A percentile compares a stretch with the other conserved stretches of the same genome.
These are phyloP conservation scores for Vanessa atalanta DNA, from an alignment of 1,140 invertebrate species.

Conservation along the genomic window DNA sequence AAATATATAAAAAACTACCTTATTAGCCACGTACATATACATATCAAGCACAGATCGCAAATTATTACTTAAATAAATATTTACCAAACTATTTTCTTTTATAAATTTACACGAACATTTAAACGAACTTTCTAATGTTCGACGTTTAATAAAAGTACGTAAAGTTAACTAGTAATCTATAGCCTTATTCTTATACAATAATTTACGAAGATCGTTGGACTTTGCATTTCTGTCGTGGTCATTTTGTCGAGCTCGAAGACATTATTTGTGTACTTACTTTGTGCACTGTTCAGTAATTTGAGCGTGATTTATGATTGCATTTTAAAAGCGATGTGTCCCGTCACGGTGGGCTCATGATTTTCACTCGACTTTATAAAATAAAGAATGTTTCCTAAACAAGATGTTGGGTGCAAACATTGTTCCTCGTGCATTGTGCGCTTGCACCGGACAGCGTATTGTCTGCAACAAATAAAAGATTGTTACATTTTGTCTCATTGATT, in stretches of 20 bases:
- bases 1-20: no score
- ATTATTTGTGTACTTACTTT: slow-evolving; percentile 32
- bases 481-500: slow-evolving; percentile 55
- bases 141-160: not conserved
- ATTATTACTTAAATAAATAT: no score
- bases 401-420: slow-evolving; percentile 59
- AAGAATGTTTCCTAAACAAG: slow-evolving; percentile 68
- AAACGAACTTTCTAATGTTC: not conserved
- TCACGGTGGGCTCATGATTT: slow-evolving; percentile 62
- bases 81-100: not conserved
- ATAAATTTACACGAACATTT: not conserved
- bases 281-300: slow-evolving; percentile 24
- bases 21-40: no score
- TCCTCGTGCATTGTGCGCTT: slow-evolving; percentile 36
- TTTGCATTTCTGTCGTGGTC: slow-evolving; percentile 27
- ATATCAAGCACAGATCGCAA: no score
- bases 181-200: slow-evolving; percentile 17
- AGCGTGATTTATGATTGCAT: slow-evolving; percentile 35
- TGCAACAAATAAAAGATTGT: slow-evolving; percentile 42
- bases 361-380: slow-evolving; percentile 52
- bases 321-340: slow-evolving; percentile 36
- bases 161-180: not conserved
- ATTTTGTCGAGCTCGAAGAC: slow-evolving; percentile 36
- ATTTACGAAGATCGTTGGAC: slow-evolving; percentile 11
- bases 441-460: slow-evolving; percentile 18